Evolutionary conservation across 2,797 vertebrate species (phyloP), one percentile per base, ranked within the genome.

Genomic region (Poeciliopsis infans): DNA sequence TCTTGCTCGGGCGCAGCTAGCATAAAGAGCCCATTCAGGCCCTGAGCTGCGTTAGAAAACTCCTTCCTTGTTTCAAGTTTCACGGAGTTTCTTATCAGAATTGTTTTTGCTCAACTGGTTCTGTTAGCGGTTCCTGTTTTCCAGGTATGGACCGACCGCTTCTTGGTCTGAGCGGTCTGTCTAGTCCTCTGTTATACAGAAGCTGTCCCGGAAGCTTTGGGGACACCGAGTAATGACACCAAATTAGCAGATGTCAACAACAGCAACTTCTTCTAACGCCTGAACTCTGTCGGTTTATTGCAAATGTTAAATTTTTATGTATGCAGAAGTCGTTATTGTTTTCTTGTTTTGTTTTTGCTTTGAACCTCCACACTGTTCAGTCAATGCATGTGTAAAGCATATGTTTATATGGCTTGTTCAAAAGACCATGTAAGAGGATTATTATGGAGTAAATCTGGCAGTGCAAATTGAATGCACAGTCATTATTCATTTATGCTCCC

Each of bases 391-490:
- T 53, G 33, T 68, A 69, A 31, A 77, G 16, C 28, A 25, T 61
- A 10, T 36, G 79, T 28, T 64, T 43, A 16, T 43, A 76, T 28
- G 11, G 43, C 25, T 76, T 47, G 5, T 18, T 76, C 59, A 74
- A 39, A 78, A 75, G 8, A 43, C 23, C 49, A 33, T 10, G 25
- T 47, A 77, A 77, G 2, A 74, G 16, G 74, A 72, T 83, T 68
- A 33, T 16, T 64, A 51, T 16, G 51, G 39, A 80, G 25, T 61
- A 55, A 16, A 71, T 66, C 57, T 1, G 47, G 13, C 68, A 20
- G 28, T 33, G 69, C 1, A 73, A 41, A 68, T 51, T 46, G 69
- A 72, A 83, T 79, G 90, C 83, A 79, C 90, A 94, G 74, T 92
- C 89, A 86, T 82, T 79, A 85, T 45, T 79, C 81, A 68, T 64